Percentiles rank a stretch among this genome's conserved stretches.
phyloP scores from a whole-genome alignment of 1,140 invertebrate genomes.

The Pantala flavescens region DNA sequence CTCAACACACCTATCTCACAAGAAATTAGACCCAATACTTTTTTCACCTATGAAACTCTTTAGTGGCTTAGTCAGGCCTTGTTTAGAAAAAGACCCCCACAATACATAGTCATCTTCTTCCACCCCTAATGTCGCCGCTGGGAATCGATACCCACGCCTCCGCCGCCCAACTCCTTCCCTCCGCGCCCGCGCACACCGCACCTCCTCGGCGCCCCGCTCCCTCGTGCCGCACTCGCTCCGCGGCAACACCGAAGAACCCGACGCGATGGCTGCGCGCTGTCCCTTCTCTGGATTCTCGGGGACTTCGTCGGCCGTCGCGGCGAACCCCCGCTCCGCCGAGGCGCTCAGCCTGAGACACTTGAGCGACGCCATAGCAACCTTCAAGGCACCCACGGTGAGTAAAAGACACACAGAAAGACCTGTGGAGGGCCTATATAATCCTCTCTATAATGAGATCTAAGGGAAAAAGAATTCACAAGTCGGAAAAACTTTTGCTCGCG shows the following conservation, averaged over 20 bases:
- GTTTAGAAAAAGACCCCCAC: too few species aligned
- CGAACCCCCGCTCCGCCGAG: constrained; percentile 31
- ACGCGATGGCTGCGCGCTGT: constrained; percentile 8
- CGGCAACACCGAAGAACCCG: constrained; percentile 20
- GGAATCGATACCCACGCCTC: too few species aligned
- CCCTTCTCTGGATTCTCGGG: background rate
- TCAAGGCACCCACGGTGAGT: constrained; percentile 46
- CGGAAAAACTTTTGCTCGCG: too few species aligned
- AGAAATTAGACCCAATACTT: too few species aligned
- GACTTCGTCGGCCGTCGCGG: background rate
- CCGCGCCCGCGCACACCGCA: background rate
- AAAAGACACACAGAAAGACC: background rate
- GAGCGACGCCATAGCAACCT: constrained; percentile 41
- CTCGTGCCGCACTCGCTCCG: background rate
- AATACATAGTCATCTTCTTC: too few species aligned
- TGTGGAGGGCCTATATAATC: too few species aligned
- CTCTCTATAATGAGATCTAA: too few species aligned
- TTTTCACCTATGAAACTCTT: too few species aligned
- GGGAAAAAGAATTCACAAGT: too few species aligned
- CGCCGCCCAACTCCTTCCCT: background rate
- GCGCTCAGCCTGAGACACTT: constrained; percentile 47
- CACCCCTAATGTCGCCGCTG: too few species aligned
- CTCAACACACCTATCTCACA: too few species aligned
- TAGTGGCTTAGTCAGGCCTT: too few species aligned
- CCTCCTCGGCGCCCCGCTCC: background rate